phyloP scores from a whole-genome alignment of 23 tunicate genomes.

The Trididemnum nubilum region DNA sequence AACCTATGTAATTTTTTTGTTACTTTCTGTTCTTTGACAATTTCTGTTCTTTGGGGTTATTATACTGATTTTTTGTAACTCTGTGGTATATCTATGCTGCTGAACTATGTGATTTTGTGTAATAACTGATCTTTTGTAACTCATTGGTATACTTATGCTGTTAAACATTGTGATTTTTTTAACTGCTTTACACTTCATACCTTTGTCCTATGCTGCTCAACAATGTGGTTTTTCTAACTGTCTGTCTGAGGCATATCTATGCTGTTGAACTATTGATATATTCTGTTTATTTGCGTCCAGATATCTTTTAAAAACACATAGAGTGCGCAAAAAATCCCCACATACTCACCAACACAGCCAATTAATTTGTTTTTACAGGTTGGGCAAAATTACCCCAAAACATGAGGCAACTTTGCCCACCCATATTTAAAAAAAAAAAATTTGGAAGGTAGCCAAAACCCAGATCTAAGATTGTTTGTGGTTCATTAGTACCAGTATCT shows the following conservation, averaged over 20 bases:
- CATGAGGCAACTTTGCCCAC: conserved; percentile 23
- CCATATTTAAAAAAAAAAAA: background rate
- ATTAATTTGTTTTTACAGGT: background rate
- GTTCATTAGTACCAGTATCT: background rate
- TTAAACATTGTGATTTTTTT: background rate
- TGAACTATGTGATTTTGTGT: background rate
- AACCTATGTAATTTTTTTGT: too few relatives aligned
- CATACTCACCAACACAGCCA: background rate
- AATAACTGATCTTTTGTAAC: background rate
- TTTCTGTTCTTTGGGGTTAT: too few relatives aligned
- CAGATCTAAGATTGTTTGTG: background rate
- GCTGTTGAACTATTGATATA: background rate
- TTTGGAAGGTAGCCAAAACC: background rate
- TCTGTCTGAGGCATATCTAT: background rate
- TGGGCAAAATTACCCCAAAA: conserved; percentile 11
- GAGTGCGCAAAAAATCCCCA: background rate
- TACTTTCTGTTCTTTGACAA: background rate
- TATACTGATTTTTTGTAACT: background rate
- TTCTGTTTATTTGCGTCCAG: background rate
- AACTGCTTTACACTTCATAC: too few relatives aligned
- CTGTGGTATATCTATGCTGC: background rate
- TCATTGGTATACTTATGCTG: background rate
- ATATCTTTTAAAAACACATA: background rate
- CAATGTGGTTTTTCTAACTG: conserved; percentile 6
- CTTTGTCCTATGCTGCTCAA: background rate